These are phyloP conservation scores for Polyergus mexicanus DNA, from an alignment of 1,140 invertebrate species.

Conservation along the genomic window DNA sequence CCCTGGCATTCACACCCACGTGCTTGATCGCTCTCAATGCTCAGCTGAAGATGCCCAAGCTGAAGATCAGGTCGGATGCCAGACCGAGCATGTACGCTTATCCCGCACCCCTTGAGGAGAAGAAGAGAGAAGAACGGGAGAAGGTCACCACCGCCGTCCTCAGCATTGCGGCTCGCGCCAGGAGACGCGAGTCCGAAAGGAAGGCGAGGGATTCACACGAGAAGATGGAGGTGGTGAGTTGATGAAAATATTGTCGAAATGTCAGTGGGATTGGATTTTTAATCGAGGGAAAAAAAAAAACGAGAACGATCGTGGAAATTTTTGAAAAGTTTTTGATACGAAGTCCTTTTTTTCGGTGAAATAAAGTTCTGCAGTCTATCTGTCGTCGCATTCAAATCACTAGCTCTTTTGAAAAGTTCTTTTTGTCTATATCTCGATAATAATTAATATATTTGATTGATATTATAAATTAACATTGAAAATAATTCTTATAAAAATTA, in stretches of 20 bases:
- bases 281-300: background rate
- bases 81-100: slow-evolving; percentile 98
- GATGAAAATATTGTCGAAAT: background rate
- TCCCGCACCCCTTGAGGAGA: slow-evolving; percentile 98
- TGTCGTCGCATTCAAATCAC: background rate
- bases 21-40: slow-evolving; percentile 98
- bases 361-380: background rate
- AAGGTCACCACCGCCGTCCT: slow-evolving; percentile 98
- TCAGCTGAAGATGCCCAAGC: slow-evolving; percentile 98
- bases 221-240: slow-evolving; percentile 91
- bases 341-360: background rate
- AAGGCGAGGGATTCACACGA: slow-evolving; percentile 88
- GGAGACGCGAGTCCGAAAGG: slow-evolving; percentile 91
- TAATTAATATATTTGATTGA: background rate
- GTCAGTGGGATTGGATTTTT: background rate
- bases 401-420: background rate
- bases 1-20: slow-evolving; percentile 98
- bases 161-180: slow-evolving; percentile 97
- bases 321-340: background rate
- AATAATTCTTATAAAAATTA: background rate
- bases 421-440: background rate
- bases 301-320: background rate
- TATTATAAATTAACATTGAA: background rate
- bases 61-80: slow-evolving; percentile 97
- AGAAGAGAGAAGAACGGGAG: slow-evolving; percentile 98